Evolutionary conservation across 2,113 vertebrate genomes (phyloP).

Genomic region (Microtus montanus): DNA sequence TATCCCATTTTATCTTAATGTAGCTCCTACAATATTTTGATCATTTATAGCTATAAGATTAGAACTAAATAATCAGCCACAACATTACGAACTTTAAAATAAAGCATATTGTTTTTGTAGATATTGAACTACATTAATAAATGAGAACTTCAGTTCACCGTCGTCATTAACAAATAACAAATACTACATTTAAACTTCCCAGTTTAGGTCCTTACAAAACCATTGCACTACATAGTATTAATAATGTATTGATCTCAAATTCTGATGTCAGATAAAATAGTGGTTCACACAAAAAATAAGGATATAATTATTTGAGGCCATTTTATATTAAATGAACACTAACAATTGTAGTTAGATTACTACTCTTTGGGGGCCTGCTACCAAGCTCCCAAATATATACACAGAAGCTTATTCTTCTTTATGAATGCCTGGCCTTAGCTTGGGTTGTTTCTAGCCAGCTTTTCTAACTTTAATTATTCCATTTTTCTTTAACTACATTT

Average conservation of each 20-base stretch:
- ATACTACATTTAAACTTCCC: slow-evolving; percentile 54
- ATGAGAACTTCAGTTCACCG: background rate
- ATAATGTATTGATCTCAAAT: slow-evolving; percentile 68
- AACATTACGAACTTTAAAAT: background rate
- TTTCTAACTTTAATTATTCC: background rate
- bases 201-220: slow-evolving; percentile 44
- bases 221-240: slow-evolving; percentile 58
- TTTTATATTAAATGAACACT: slow-evolving; percentile 54
- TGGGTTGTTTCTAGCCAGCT: background rate
- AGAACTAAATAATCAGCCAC: slow-evolving; percentile 43
- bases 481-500: background rate
- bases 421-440: background rate
- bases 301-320: slow-evolving; percentile 56
- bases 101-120: slow-evolving; percentile 38
- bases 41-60: slow-evolving; percentile 9
- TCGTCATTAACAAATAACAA: background rate
- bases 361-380: background rate
- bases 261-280: slow-evolving; percentile 57
- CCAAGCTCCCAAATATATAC: background rate
- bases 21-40: background rate
- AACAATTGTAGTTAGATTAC: background rate
- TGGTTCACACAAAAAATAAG: slow-evolving; percentile 23
- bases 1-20: background rate
- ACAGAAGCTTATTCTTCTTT: background rate
- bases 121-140: slow-evolving; percentile 48